phyloP scores from a whole-genome alignment of 30 jellyfish, hydroid and myxozoan species.

The Clytia hemisphaerica region DNA sequence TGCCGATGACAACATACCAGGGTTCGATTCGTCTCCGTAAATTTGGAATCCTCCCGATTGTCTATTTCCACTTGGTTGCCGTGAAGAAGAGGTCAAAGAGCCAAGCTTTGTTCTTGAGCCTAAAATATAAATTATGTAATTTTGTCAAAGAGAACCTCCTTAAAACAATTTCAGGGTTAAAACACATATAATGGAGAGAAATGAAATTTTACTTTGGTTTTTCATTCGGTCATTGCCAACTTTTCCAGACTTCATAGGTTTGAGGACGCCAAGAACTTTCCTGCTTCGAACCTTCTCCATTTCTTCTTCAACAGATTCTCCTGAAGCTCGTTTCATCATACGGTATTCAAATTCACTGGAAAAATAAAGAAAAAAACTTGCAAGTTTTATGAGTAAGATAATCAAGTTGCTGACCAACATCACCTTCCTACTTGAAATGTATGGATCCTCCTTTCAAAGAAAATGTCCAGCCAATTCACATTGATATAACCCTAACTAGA shows the following conservation, averaged over 20 bases:
- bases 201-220: constrained; percentile 23
- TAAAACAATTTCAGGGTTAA: background rate
- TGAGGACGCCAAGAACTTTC: constrained; percentile 54
- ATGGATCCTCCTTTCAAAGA: no score
- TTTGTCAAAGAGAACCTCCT: background rate
- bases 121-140: background rate
- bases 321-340: constrained; percentile 21
- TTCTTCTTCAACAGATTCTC: constrained; percentile 8
- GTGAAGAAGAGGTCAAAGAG: no score
- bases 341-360: constrained; percentile 28
- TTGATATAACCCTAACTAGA: no score
- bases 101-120: no score
- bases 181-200: background rate
- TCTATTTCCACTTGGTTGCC: background rate
- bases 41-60: constrained; percentile 15
- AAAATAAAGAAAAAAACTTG: no score
- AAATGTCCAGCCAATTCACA: no score
- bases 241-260: constrained; percentile 29
- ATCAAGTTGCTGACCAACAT: no score
- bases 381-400: no score
- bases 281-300: constrained; percentile 2
- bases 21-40: constrained; percentile 41
- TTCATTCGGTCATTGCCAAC: constrained; percentile 58
- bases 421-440: no score
- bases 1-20: constrained; percentile 26